These are phyloP conservation scores for Sebastes fasciatus DNA, from an alignment of 2,113 vertebrate species.

Conservation along the genomic window DNA sequence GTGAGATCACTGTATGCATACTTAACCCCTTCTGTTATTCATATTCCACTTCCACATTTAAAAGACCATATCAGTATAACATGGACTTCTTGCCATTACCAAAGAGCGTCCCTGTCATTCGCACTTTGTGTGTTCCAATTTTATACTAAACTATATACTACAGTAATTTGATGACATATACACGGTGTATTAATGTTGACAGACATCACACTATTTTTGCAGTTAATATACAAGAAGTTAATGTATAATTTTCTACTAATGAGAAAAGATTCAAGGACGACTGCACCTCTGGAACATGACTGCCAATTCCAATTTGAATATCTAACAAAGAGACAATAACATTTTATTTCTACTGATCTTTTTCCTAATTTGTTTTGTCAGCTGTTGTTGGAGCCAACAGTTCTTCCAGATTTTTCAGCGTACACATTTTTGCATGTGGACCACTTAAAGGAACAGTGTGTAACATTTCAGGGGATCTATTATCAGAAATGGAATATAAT, in stretches of 20 bases:
- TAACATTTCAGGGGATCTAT: too few species aligned
- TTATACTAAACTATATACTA: too few species aligned
- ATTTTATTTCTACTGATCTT: too few species aligned
- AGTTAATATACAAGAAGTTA: not conserved
- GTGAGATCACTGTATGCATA: not conserved
- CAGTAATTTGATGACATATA: too few species aligned
- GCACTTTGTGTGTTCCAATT: not conserved
- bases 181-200: not conserved
- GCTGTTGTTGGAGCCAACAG: too few species aligned
- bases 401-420: too few species aligned
- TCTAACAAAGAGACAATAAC: too few species aligned
- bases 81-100: not conserved
- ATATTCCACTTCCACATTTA: not conserved
- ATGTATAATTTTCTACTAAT: not conserved
- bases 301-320: too few species aligned
- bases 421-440: too few species aligned
- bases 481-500: too few species aligned
- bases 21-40: not conserved
- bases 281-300: not conserved
- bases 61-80: not conserved
- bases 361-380: too few species aligned
- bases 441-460: too few species aligned
- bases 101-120: not conserved
- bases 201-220: not conserved
- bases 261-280: not conserved